A percentile compares a stretch with the other conserved stretches of the same genome.
phyloP scores from a whole-genome alignment of 2,888 invertebrate species.

The Zelleria hepariella region DNA sequence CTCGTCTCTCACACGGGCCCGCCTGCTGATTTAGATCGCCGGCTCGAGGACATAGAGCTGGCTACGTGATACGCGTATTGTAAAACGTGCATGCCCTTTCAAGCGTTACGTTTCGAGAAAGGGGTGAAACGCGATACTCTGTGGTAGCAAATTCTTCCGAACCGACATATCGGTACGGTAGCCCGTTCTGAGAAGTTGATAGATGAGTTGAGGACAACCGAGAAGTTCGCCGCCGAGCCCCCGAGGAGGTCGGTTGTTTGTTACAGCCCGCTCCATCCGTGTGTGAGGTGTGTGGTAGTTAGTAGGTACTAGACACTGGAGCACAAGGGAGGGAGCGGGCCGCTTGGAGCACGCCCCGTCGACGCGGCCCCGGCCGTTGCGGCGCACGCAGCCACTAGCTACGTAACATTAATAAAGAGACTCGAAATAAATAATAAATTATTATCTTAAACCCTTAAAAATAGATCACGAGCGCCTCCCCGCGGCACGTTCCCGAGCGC shows the following conservation, averaged over 20 bases:
- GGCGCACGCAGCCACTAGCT: conserved; percentile 62
- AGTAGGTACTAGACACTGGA: conserved; percentile 11
- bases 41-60: conserved; percentile 15
- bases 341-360: conserved; percentile 49
- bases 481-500: conserved; percentile 70
- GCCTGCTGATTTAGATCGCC: conserved; percentile 35
- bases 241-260: conserved; percentile 27
- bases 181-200: conserved; percentile 20
- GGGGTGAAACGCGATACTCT: not conserved
- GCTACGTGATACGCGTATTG: conserved; percentile 8
- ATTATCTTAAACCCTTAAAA: conserved; percentile 72
- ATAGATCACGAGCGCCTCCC: conserved; percentile 73
- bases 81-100: not conserved
- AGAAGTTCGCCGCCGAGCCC: conserved; percentile 28
- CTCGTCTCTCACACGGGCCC: conserved; percentile 41
- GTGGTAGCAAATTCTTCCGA: not conserved
- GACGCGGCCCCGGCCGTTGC: conserved; percentile 65
- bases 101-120: not conserved
- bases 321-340: conserved; percentile 25
- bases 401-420: conserved; percentile 66
- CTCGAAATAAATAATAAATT: conserved; percentile 73
- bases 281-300: not conserved
- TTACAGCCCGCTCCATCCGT: not conserved
- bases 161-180: conserved; percentile 14
- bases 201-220: conserved; percentile 20